Evolutionary conservation across 1,140 invertebrate species (phyloP).

Genomic region (honey bee (Apis mellifera)): Amel_HAv3.1 CM009940.2:11395001-11395500

Average conservation of each 20-base stretch:
- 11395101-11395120: neutral
- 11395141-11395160: constrained; percentile 15
- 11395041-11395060: no score
- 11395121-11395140: neutral
- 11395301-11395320: constrained; percentile 27
- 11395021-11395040: no score
- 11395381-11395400: neutral
- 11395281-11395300: constrained; percentile 8
- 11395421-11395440: neutral
- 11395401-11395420: no score
- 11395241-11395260: constrained; percentile 6
- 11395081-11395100: neutral
- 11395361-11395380: constrained; percentile 45
- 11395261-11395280: constrained; percentile 38
- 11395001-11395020: no score
- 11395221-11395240: no score
- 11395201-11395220: constrained; percentile 3
- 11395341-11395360: constrained; percentile 18
- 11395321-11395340: constrained; percentile 58
- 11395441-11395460: neutral
- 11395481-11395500: no score
- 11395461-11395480: neutral
- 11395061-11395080: no score
- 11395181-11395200: neutral
- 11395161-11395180: neutral